Evolutionary conservation across 2,888 invertebrate genomes (phyloP).

Genomic region (Noctua janthe): DNA sequence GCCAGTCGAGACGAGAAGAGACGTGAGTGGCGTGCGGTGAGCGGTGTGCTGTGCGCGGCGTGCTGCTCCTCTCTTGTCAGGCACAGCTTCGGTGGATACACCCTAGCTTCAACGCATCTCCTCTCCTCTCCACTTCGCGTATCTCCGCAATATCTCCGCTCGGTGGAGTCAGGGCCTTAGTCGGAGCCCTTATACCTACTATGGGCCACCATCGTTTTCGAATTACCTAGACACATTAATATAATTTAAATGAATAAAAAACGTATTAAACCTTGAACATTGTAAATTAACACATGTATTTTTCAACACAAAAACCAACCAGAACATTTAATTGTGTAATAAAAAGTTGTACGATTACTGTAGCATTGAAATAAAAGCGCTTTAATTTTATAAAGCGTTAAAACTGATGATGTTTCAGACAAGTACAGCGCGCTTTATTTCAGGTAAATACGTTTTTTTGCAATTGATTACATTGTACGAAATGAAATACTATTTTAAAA

Average conservation of each 20-base stretch:
- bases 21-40: too few relatives aligned
- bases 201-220: neutral
- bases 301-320: conserved; percentile 26
- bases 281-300: conserved; percentile 7
- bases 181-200: neutral
- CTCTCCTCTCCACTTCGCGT: too few relatives aligned
- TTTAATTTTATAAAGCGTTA: conserved; percentile 50
- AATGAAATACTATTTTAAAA: conserved; percentile 35
- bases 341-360: conserved; percentile 43
- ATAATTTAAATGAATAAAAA: neutral
- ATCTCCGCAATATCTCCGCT: too few relatives aligned
- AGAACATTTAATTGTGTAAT: conserved; percentile 32
- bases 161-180: too few relatives aligned
- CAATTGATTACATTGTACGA: conserved; percentile 36
- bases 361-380: conserved; percentile 42
- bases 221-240: neutral
- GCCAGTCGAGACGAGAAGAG: too few relatives aligned
- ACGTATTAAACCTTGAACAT: neutral
- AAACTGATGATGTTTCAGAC: conserved; percentile 38
- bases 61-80: too few relatives aligned
- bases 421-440: conserved; percentile 39
- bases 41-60: too few relatives aligned
- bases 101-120: too few relatives aligned
- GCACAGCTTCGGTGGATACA: too few relatives aligned
- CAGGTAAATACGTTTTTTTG: conserved; percentile 39